phyloP scores from a whole-genome alignment of 2,113 vertebrate genomes.

The Stigmatopora nigra region DNA sequence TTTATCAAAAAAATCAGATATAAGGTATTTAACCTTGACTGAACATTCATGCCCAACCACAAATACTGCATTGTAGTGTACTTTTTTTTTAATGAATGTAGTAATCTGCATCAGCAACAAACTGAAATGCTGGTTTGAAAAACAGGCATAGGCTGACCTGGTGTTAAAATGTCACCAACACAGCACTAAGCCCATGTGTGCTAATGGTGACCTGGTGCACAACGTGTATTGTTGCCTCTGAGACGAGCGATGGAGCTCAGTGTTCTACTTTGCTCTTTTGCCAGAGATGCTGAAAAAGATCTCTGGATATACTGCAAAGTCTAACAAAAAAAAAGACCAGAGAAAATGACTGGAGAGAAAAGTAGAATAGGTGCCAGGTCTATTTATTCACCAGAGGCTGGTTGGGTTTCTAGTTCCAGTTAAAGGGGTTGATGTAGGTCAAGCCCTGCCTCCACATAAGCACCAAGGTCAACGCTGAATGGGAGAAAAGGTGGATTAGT shows the following conservation, averaged over 20 bases:
- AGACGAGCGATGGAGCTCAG: slow-evolving; percentile 66
- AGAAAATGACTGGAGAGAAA: slow-evolving; percentile 16
- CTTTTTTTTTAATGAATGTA: slow-evolving; percentile 21
- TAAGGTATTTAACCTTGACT: too few relatives aligned
- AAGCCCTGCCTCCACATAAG: slow-evolving; percentile 60
- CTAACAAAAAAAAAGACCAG: slow-evolving; percentile 15
- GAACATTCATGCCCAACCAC: background rate
- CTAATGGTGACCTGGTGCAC: slow-evolving; percentile 79
- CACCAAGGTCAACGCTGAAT: slow-evolving; percentile 64
- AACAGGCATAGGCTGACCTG: slow-evolving; percentile 73
- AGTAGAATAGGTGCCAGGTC: slow-evolving; percentile 35
- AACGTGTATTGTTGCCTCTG: slow-evolving; percentile 75
- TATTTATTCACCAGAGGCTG: slow-evolving; percentile 36
- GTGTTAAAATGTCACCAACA: slow-evolving; percentile 74
- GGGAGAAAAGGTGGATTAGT: slow-evolving; percentile 68
- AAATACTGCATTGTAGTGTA: slow-evolving; percentile 24
- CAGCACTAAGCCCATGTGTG: slow-evolving; percentile 79
- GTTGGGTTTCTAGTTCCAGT: slow-evolving; percentile 47
- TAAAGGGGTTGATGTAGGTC: slow-evolving; percentile 66
- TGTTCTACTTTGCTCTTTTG: slow-evolving; percentile 48
- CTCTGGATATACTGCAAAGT: slow-evolving; percentile 2
- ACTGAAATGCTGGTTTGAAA: slow-evolving; percentile 75
- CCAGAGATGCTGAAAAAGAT: slow-evolving; percentile 15
- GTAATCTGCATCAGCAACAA: slow-evolving; percentile 65
- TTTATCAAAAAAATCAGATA: background rate